Evolutionary conservation across 2,888 invertebrate genomes (phyloP), one percentile per base, ranked within the genome.

Genomic region (Drosophila neutralis): DNA sequence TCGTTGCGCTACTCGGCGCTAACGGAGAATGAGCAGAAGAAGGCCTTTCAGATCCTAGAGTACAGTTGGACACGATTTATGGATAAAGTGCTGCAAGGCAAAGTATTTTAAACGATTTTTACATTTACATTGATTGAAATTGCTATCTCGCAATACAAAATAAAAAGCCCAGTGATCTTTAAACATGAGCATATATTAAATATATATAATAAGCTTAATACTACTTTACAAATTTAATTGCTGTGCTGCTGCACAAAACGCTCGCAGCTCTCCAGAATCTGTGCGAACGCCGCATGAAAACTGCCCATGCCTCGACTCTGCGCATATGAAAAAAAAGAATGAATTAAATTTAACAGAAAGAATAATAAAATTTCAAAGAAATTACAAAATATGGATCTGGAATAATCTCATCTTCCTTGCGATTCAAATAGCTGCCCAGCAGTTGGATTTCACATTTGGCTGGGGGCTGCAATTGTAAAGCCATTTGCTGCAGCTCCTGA

Each of bases 331-430:
- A 0, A 0, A 4, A 13, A 31, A 18, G 18, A 15, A 21, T 11
- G 6, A 18, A 33, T 29, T 36, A 3, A n/a, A 27, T 24, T 13
- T 2, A 2, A 8, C 1, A 13, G 4, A 40, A 24, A 15, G 10
- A 1, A 1, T 24, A 10, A n/a, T 11, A 0, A 38, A 11, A 18
- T 4, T 10, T 2, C 1, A 1, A 3, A 4, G 10, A 29, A 92
- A 95, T 94, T 94, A 97, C 98, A 94, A 97, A 98, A 91, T 98
- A 98, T 10, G 98, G 98, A 93, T 98, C 98, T 73, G 95, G 94
- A 79, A 98, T 98, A 68, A 96, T 96, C 74, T 94, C 93, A 74
- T 96, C 96, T 49, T 96, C 96, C 8, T 72, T 59, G 89, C 96
- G 92, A 2, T 97, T 96, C 92, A 98, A 97, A 93, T 96, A 98